phyloP scores from a whole-genome alignment of 2,797 vertebrate species.

The Clarias platycephalus region DNA sequence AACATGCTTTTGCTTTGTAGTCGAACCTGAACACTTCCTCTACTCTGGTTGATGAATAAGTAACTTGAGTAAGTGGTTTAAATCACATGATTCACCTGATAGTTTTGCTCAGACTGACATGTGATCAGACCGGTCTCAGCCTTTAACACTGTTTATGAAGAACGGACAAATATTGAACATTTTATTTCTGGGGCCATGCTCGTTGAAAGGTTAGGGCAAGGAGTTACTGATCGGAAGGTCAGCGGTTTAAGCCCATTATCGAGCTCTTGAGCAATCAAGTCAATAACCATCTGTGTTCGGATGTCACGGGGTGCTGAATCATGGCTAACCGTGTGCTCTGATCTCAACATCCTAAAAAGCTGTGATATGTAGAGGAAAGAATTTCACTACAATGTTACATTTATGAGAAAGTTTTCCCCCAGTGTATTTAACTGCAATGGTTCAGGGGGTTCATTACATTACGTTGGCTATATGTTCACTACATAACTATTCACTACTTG shows the following conservation, averaged over 20 bases:
- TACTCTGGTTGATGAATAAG: conserved; percentile 25
- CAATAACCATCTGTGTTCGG: neutral
- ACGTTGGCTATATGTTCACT: neutral
- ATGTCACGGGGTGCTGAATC: neutral
- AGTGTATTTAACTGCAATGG: neutral
- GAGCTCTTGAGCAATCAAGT: neutral
- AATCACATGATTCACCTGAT: conserved; percentile 36
- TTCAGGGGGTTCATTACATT: neutral
- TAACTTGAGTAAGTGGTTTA: conserved; percentile 9
- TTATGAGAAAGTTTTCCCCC: no score
- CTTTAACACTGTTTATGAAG: neutral
- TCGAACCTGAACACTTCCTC: conserved; percentile 24
- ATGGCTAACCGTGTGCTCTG: neutral
- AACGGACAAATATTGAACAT: neutral
- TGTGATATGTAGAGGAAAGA: neutral
- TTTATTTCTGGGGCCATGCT: neutral
- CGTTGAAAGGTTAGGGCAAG: neutral
- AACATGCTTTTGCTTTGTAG: neutral
- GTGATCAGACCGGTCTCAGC: neutral
- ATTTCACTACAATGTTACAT: neutral
- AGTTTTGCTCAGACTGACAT: neutral
- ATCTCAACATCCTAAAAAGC: neutral
- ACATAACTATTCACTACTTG: neutral
- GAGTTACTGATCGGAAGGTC: no score
- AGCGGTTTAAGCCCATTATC: neutral